Evolutionary conservation across 2,113 vertebrate species (phyloP).

Genomic region (Oryzias javanicus): DNA sequence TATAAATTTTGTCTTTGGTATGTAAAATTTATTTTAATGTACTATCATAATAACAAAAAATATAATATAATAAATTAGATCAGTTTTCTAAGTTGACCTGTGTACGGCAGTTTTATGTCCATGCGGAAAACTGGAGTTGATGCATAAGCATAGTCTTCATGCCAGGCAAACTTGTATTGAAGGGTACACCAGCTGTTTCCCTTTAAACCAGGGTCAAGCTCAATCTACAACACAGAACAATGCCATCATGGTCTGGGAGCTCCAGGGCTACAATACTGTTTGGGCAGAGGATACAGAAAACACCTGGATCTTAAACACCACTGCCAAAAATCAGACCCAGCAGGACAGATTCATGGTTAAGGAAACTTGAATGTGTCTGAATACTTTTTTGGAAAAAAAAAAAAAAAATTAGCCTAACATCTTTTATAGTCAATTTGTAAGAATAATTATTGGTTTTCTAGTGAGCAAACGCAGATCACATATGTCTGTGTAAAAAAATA

Average conservation of each 20-base stretch:
- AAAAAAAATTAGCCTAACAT: conserved; percentile 3
- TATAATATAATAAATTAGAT: conserved; percentile 31
- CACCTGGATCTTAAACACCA: conserved; percentile 59
- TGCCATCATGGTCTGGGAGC: conserved; percentile 49
- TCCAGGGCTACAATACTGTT: conserved; percentile 34
- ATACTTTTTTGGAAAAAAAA: conserved; percentile 37
- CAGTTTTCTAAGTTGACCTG: conserved; percentile 21
- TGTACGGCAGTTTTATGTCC: conserved; percentile 34
- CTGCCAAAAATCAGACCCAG: conserved; percentile 54
- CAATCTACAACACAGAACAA: conserved; percentile 70
- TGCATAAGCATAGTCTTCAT: conserved; percentile 24
- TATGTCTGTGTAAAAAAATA: no score
- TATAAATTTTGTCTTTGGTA: conserved; percentile 9
- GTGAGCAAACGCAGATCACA: no score
- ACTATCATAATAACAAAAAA: conserved; percentile 30
- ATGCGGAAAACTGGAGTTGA: conserved; percentile 37
- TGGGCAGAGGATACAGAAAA: conserved; percentile 47
- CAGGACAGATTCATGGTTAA: conserved; percentile 32
- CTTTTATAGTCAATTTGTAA: no score
- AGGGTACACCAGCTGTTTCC: conserved; percentile 78
- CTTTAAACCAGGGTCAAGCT: conserved; percentile 60
- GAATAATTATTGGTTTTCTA: no score
- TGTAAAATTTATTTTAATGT: conserved; percentile 18
- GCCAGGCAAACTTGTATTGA: conserved; percentile 58
- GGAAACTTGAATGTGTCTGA: conserved; percentile 31